phyloP scores from a whole-genome alignment of 2,888 invertebrate genomes.

The Noctuana brunneofusca region DNA sequence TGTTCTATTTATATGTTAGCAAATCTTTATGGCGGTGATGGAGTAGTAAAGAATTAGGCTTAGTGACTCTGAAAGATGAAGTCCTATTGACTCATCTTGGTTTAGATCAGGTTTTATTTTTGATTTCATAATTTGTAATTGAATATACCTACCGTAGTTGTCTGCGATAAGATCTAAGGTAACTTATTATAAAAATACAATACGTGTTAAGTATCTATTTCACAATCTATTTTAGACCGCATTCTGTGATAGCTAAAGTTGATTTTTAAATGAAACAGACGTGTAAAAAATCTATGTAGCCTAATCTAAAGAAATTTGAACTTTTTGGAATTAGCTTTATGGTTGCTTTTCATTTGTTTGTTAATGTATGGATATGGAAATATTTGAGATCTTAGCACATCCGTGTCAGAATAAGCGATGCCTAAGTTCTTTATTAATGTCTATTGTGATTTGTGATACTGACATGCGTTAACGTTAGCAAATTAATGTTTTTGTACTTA shows the following conservation, averaged over 20 bases:
- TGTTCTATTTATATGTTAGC: constrained; percentile 1
- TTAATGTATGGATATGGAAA: neutral
- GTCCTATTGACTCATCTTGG: constrained; percentile 6
- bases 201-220: neutral
- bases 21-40: too few species aligned
- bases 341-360: neutral
- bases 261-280: neutral
- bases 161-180: constrained; percentile 11
- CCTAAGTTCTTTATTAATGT: neutral
- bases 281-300: neutral
- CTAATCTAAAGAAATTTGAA: neutral
- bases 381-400: neutral
- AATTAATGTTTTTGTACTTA: neutral
- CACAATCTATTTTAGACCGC: neutral
- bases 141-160: constrained; percentile 7
- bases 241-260: neutral
- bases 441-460: neutral
- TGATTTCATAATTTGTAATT: neutral
- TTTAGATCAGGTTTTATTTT: constrained; percentile 15
- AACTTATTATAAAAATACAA: constrained; percentile 4
- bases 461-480: neutral
- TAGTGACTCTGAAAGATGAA: neutral
- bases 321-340: neutral
- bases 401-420: neutral
- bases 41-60: too few species aligned